phyloP scores from a whole-genome alignment of 2,113 vertebrate species.

The Glaucidium brasilianum region DNA sequence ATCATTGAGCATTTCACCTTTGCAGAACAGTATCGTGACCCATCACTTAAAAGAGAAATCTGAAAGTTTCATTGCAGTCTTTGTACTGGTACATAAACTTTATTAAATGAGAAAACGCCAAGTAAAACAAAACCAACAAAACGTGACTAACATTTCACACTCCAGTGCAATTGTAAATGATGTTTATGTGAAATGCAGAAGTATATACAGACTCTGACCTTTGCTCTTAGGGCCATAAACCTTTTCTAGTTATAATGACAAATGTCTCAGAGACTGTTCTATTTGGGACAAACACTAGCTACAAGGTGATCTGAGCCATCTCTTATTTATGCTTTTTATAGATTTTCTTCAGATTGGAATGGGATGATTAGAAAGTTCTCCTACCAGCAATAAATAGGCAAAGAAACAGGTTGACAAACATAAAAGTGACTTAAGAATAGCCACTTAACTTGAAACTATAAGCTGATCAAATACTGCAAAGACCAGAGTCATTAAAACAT shows the following conservation, averaged over 20 bases:
- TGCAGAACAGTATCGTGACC: not conserved
- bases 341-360: not conserved
- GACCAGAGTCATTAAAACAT: not conserved
- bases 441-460: not conserved
- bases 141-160: not conserved
- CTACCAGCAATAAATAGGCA: not conserved
- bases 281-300: not conserved
- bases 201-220: not conserved
- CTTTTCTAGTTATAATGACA: not conserved
- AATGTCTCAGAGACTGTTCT: not conserved
- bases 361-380: not conserved
- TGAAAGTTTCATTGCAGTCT: not conserved
- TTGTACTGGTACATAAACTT: not conserved
- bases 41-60: not conserved
- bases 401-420: not conserved
- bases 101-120: constrained; percentile 41
- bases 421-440: not conserved
- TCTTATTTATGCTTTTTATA: not conserved
- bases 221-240: constrained; percentile 15
- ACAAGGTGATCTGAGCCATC: not conserved
- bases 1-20: not conserved
- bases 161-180: constrained; percentile 10
- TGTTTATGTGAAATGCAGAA: not conserved
- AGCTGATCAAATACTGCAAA: not conserved
- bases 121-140: not conserved